phyloP scores from a whole-genome alignment of 2,113 vertebrate genomes.

The Eleginops maclovinus region DNA sequence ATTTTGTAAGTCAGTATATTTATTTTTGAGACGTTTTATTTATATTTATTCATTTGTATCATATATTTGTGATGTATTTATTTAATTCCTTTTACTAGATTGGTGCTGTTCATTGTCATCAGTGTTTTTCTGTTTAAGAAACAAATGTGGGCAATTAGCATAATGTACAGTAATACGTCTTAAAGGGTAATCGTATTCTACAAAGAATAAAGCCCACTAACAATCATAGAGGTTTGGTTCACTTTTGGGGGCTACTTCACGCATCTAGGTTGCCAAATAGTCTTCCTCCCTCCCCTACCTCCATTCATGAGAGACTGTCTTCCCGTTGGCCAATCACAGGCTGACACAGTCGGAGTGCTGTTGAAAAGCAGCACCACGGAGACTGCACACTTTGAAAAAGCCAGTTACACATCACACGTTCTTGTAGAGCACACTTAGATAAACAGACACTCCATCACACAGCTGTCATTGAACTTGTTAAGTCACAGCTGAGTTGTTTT shows the following conservation, averaged over 20 bases:
- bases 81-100: not conserved
- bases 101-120: not conserved
- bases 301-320: not conserved
- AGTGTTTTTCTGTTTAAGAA: not conserved
- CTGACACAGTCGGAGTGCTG: constrained; percentile 27
- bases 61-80: not conserved
- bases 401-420: constrained; percentile 27
- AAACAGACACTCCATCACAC: constrained; percentile 8
- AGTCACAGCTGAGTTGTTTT: not conserved
- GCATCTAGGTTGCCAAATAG: constrained; percentile 4
- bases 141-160: not conserved
- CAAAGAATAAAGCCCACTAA: not conserved
- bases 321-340: constrained; percentile 65
- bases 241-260: not conserved
- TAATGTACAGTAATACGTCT: not conserved
- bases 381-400: constrained; percentile 38
- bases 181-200: not conserved
- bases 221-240: not conserved
- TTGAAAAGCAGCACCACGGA: constrained; percentile 25
- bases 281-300: constrained; percentile 18
- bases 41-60: not conserved
- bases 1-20: not conserved
- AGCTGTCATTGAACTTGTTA: not conserved
- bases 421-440: constrained; percentile 13
- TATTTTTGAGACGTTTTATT: not conserved